Base-by-base conservation (phyloP, 37 sponge, comb jelly and placozoan species). In the Diacarnus erythraeanus region DNA sequence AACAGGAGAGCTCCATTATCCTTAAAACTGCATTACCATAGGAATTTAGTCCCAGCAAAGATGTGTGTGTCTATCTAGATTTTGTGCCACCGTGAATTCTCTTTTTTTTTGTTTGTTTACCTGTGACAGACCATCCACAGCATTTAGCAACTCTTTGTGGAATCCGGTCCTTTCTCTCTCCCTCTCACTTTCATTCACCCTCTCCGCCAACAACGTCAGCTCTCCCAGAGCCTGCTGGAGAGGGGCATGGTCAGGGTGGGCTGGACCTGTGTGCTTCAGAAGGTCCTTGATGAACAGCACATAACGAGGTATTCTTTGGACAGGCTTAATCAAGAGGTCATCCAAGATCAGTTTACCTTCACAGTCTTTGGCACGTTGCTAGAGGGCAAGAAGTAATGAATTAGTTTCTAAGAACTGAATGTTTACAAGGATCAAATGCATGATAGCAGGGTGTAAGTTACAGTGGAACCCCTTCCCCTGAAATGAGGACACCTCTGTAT, bases 301-400 rank as follows among this genome's bases (percentile, higher is more conserved):
- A 42, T 95, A 95, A 27, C 92, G 92, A 64, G 95, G 95, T 1
- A 95, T 95, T 5, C 95, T 64, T 66, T 95, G 95, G 20, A 95
- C 92, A 23, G 95, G 95, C 71, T 89, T 91, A 56, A 95, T 95
- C 59, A 95, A 70, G 3, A 95, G 82, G 57, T 95, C 95, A 34
- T 84, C 75, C 30, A 95, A 72, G 20, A 78, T 47, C 42, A 95
- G 74, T 39, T 79, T 83, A 4, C 92, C 89, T 26, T 74, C 35
- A 64, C 83, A 79, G 63, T 84, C 89, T 51, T 76, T 76, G 35
- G 90, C 74, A 23, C 82, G 39, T 80, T 79, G 78, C 93, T 87
- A 64, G 20, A 21, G n/a, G n/a, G n/a, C n/a, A n/a, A n/a, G n/a
- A n/a, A n/a, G n/a, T n/a, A n/a, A n/a, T n/a, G n/a, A n/a, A n/a